Percentiles rank a stretch among this genome's conserved stretches.
These are phyloP conservation scores for Dolichomitus sp. DNA, from an alignment of 2,888 invertebrate species.

Conservation along the genomic window DNA sequence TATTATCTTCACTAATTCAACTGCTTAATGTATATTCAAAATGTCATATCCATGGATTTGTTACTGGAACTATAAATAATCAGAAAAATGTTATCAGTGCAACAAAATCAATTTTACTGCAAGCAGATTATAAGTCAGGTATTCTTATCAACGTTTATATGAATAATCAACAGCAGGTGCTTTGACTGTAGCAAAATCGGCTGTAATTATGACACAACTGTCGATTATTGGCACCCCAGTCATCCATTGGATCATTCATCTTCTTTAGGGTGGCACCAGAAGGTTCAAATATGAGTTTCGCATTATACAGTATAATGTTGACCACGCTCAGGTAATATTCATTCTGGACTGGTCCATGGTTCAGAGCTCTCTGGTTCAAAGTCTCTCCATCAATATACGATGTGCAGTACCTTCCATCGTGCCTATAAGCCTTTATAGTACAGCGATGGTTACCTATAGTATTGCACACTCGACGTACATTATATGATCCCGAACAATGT, in stretches of 20 bases:
- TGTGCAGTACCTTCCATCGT: constrained; percentile 3
- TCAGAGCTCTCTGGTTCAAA: constrained; percentile 3
- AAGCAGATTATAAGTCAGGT: too few species aligned
- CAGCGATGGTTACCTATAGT: constrained; percentile 20
- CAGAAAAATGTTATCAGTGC: too few species aligned
- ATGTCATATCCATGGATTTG: too few species aligned
- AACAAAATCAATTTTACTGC: too few species aligned
- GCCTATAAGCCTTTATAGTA: constrained; percentile 41
- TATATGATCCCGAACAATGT: constrained; percentile 44
- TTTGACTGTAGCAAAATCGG: neutral
- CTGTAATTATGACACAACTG: too few species aligned
- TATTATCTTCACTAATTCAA: too few species aligned
- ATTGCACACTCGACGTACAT: constrained; percentile 29
- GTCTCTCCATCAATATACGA: constrained; percentile 32
- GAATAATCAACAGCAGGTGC: neutral
- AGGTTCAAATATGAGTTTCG: neutral
- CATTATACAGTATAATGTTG: neutral
- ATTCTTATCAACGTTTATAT: neutral
- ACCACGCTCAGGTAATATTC: constrained; percentile 33
- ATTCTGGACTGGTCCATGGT: constrained; percentile 6
- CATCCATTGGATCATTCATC: too few species aligned
- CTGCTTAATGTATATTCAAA: too few species aligned
- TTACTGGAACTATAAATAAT: too few species aligned
- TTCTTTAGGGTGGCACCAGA: neutral
- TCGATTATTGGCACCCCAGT: too few species aligned